Evolutionary conservation across 92 coral and sea anemone species (phyloP), one percentile per base, ranked within the genome.

Genomic region (Palythoa heliodiscus): DNA sequence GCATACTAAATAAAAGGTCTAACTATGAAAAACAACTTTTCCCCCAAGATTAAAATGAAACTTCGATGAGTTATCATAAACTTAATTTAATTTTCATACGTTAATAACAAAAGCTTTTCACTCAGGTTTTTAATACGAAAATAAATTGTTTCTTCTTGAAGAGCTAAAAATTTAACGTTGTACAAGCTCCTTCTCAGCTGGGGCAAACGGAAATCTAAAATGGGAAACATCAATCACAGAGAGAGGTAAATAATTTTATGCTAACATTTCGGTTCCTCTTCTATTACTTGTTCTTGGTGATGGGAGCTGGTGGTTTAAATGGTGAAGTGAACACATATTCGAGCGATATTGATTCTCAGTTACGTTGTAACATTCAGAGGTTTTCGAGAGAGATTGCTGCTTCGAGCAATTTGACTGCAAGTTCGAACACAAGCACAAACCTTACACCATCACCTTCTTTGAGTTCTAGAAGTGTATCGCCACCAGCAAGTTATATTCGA

Each of bases 241-340:
- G 15, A 38, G 57, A 23, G 15, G 15, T 2, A 69, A 78, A 63
- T 80, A 80, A 80, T 79, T 80, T 64, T 80, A 80, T 80, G 72
- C 75, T 50, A 4, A 39, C 43, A 35, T 66, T 61, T 80, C 22
- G 14, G 73, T 66, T 63, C 22, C 22, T 47, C 29, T 63, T 57
- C 58, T 35, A 25, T 20, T 60, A 6, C 39, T 53, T 86, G 47
- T 24, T 54, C 25, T 87, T 87, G 93, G 95, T 89, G 82, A 94
- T 94, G 98, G 98, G 98, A 86, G 93, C 98, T 86, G 98, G 98
- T 70, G 98, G 98, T 73, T 76, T 94, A 72, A 90, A 83, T 85
- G 98, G 98, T 71, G 95, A 92, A 83, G 84, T 92, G 86, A 92
- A 95, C 55, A 87, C 93, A 75, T 92, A 92, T 73, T 89, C 93